Conservation (phyloP, 1,140 invertebrate genomes). For the Calephelis virginiensis region DNA sequence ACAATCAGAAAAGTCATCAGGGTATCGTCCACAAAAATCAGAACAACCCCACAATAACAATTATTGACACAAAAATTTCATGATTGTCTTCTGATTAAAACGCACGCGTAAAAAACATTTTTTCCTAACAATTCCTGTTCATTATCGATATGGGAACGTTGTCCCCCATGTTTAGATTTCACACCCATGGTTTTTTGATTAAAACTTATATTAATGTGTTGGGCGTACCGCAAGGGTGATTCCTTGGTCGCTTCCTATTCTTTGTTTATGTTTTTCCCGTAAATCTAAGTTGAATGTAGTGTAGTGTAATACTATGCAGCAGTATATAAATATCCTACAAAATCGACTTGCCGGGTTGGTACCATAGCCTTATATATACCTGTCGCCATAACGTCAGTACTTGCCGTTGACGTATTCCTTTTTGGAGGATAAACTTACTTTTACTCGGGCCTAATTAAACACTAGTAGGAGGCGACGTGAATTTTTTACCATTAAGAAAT, state of each 20-base stretch:
- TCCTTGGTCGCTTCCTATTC: conserved; percentile 47
- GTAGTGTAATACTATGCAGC: too few relatives aligned
- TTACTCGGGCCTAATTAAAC: too few relatives aligned
- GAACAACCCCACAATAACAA: conserved; percentile 41
- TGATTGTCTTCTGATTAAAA: conserved; percentile 57
- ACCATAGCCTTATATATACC: too few relatives aligned
- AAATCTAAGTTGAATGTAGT: background rate
- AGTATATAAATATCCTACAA: too few relatives aligned
- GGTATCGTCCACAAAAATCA: conserved; percentile 43
- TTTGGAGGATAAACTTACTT: too few relatives aligned
- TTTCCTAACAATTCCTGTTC: conserved; percentile 55
- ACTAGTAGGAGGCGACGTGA: too few relatives aligned
- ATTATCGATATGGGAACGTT: conserved; percentile 72
- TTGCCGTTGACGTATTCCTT: too few relatives aligned
- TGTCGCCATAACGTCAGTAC: too few relatives aligned
- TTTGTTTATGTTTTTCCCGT: conserved; percentile 37
- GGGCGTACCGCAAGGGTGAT: conserved; percentile 55
- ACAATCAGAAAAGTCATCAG: conserved; percentile 47
- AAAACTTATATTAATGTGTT: conserved; percentile 56
- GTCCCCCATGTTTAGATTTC: conserved; percentile 68
- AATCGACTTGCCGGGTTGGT: too few relatives aligned
- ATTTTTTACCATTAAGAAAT: too few relatives aligned
- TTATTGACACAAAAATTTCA: conserved; percentile 59
- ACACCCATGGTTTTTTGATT: conserved; percentile 71
- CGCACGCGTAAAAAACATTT: conserved; percentile 46